Evolutionary conservation across 2,888 invertebrate genomes (phyloP), one percentile per base, ranked within the genome.

Genomic region (Epinotia ramella): DNA sequence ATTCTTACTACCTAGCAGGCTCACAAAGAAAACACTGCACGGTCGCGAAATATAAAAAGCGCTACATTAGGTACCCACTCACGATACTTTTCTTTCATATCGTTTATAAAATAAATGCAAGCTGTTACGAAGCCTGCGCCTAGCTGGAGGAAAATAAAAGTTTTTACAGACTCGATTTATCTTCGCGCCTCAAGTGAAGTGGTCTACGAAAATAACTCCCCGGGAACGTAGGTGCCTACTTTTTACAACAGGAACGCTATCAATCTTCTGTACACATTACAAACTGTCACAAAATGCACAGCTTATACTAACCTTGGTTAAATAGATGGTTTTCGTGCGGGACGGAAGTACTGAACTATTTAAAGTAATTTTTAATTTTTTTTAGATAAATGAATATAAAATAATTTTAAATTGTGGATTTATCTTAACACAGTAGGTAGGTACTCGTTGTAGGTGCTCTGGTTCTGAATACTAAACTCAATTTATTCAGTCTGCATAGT

Each of bases 71-170:
- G 78, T 78, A 77, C 64, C 2, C 44, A 65, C 65, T 65, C 53
- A 80, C 77, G 76, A 78, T 49, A 71, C 67, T 63, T 80, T 79
- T 80, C 79, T 78, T 81, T 80, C 86, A 86, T 83, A 86, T 86
- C 85, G 84, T 83, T 86, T 80, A 81, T 83, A 83, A 87, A 88
- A 89, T 88, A 89, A 89, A 89, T 87, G 87, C 87, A 87, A 87
- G 88, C 86, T 86, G 86, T 88, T 88, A 87, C 87, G 80, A 77
- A 79, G 80, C 82, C 82, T 80, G 81, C 80, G 77, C 80, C 66
- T 73, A 76, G 71, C 73, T 79, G 78, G 77, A 78, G 78, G 81
- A 81, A 84, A 86, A 85, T 86, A 89, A 88, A 89, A 88, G 81
- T 84, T 87, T 86, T 84, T 85, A 87, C 86, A 76, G 80, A 81